Conservation (phyloP, 2,888 invertebrate species). For the Caenorhabditis macrosperma region DNA sequence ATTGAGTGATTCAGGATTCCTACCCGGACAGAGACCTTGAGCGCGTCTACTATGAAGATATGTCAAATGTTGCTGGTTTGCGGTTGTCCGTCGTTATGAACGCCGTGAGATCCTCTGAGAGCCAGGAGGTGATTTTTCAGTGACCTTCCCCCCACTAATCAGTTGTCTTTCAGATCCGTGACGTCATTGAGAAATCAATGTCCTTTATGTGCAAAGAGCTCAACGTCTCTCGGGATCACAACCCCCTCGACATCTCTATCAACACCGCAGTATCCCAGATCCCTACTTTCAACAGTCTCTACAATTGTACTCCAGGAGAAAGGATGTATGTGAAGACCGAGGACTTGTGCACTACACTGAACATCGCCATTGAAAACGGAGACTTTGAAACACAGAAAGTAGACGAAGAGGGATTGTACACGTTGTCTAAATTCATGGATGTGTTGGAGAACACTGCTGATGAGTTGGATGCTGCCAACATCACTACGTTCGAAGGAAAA, state of each 20-base stretch:
- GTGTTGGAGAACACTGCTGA: slow-evolving; percentile 49
- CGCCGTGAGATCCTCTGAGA: slow-evolving; percentile 28
- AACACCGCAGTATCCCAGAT: slow-evolving; percentile 41
- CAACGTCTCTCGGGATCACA: neutral
- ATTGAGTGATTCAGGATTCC: neutral
- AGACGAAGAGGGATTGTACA: slow-evolving; percentile 15
- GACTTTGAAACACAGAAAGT: slow-evolving; percentile 38
- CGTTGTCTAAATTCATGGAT: slow-evolving; percentile 43
- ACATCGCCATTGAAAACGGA: slow-evolving; percentile 25
- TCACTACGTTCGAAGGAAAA: slow-evolving; percentile 38
- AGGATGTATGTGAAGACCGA: slow-evolving; percentile 37
- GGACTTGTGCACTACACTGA: slow-evolving; percentile 28
- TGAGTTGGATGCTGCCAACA: slow-evolving; percentile 47
- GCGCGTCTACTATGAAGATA: slow-evolving; percentile 40
- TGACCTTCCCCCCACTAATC: no score
- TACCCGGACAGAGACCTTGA: slow-evolving; percentile 1
- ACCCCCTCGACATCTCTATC: slow-evolving; percentile 37
- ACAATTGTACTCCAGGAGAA: slow-evolving; percentile 35
- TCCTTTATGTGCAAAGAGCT: neutral
- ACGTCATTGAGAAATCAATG: slow-evolving; percentile 10
- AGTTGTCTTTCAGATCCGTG: slow-evolving; percentile 38
- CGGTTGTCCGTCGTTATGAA: slow-evolving; percentile 14
- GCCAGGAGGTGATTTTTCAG: neutral
- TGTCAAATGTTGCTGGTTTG: slow-evolving; percentile 39
- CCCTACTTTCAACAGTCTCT: slow-evolving; percentile 51